Evolutionary conservation across 2,797 vertebrate genomes (phyloP), one percentile per base, ranked within the genome.

Genomic region (Alca torda): DNA sequence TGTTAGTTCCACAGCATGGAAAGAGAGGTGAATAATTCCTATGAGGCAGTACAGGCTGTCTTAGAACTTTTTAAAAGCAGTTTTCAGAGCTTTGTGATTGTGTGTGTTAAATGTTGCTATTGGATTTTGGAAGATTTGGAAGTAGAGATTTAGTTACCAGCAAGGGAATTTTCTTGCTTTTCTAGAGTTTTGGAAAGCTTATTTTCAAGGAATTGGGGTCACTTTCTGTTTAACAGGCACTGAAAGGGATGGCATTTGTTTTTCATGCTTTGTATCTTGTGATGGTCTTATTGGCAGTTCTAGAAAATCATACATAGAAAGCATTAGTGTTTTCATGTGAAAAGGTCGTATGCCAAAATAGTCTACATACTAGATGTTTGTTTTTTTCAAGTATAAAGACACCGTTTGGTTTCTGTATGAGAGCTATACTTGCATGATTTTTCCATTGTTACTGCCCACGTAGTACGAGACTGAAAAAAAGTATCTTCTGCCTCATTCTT

Each of bases 111-210:
- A 81, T 91, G 84, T 93, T 96, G 91, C 91, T 87, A 35, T 64
- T 95, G 93, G 78, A 95, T 93, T 90, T 76, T 94, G 92, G 69
- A 96, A 86, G 92, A 90, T 82, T 94, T 91, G 77, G 87, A 95
- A 94, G 65, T 68, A 72, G 41, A 84, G 31, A 80, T 93, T 77
- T 84, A 73, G 82, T 84, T 93, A 89, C 61, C 43, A 83, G 54
- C 89, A 95, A 81, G 78, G 84, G 86, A 89, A 83, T 92, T 84
- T 90, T 73, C 63, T 45, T 91, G 39, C 81, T 48, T 63, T 92
- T 89, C 56, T 69, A 60, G 53, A 81, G 89, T 84, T 93, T 67
- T 91, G 77, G 86, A 89, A 92, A 84, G 68, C 59, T 81, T 80
- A 50, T 86, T 96, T 92, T 93, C 43, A 91, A 81, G 51, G 43